Evolutionary conservation across 2,797 vertebrate species (phyloP).

Genomic region (Bradypus variegatus): DNA sequence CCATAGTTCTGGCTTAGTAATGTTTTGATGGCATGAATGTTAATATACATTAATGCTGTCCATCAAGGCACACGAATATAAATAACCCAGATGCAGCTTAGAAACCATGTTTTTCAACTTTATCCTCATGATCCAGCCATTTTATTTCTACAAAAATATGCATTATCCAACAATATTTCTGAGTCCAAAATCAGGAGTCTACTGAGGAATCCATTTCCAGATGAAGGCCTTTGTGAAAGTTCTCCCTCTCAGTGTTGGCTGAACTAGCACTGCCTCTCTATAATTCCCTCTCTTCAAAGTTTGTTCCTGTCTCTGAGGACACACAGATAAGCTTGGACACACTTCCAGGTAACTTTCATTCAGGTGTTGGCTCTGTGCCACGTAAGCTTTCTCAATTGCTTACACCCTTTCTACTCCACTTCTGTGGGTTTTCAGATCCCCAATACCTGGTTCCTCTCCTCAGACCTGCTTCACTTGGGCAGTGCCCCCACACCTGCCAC

Average conservation of each 20-base stretch:
- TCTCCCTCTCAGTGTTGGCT: not conserved
- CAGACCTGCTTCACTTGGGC: not conserved
- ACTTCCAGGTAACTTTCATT: not conserved
- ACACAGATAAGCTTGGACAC: not conserved
- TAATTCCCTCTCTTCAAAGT: not conserved
- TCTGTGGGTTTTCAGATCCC: not conserved
- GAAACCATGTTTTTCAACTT: constrained; percentile 28
- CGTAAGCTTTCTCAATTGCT: not conserved
- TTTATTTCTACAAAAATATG: constrained; percentile 21
- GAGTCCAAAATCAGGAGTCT: constrained; percentile 13
- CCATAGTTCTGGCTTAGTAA: constrained; percentile 34
- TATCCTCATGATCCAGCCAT: constrained; percentile 43
- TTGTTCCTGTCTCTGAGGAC: not conserved
- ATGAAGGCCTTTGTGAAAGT: not conserved
- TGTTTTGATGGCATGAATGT: constrained; percentile 43
- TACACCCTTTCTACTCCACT: not conserved
- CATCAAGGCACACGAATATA: constrained; percentile 53
- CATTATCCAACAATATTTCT: not conserved
- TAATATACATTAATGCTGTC: constrained; percentile 29
- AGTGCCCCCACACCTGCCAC: not conserved
- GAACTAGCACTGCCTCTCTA: not conserved
- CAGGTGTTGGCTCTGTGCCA: not conserved
- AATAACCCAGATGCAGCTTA: constrained; percentile 52
- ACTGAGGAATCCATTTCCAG: not conserved
- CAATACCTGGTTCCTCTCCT: not conserved